phyloP scores from a whole-genome alignment of 2,797 vertebrate genomes.

The Lepus oiostolus region DNA sequence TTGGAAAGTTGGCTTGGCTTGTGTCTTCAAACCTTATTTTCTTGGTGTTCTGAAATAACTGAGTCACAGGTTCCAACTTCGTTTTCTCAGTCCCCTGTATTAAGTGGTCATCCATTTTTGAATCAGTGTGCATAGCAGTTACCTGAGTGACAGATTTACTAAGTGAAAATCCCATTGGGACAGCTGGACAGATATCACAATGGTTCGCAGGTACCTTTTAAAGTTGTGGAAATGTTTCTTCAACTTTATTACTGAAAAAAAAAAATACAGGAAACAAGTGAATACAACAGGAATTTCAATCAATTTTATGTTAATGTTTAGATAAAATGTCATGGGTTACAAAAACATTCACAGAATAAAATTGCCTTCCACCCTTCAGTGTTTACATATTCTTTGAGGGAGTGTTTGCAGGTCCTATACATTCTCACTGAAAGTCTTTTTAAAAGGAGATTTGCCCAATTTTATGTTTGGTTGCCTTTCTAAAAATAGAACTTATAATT shows the following conservation, averaged over 20 bases:
- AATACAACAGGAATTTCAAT: conserved; percentile 40
- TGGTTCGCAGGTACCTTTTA: background rate
- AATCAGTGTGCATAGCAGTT: conserved; percentile 52
- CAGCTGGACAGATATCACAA: conserved; percentile 18
- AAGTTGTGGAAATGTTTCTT: conserved; percentile 42
- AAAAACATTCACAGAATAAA: conserved; percentile 47
- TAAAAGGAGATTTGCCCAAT: conserved; percentile 1
- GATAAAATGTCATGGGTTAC: background rate
- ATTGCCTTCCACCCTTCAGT: background rate
- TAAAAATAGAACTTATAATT: conserved; percentile 45
- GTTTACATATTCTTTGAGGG: conserved; percentile 53
- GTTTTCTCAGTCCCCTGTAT: conserved; percentile 64
- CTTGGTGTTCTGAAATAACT: conserved; percentile 77
- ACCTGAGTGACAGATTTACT: conserved; percentile 76
- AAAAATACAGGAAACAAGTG: conserved; percentile 53
- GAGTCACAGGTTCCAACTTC: conserved; percentile 64
- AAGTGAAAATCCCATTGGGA: conserved; percentile 75
- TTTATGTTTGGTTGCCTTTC: conserved; percentile 20
- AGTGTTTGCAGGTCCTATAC: background rate
- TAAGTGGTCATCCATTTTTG: conserved; percentile 70
- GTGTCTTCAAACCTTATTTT: conserved; percentile 75
- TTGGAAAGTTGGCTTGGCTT: conserved; percentile 59
- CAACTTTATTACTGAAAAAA: conserved; percentile 58
- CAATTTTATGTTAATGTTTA: background rate
- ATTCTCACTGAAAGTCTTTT: background rate